These are phyloP conservation scores for Trissolcus japonicus DNA, from an alignment of 2,888 invertebrate species.

Conservation along the genomic window DNA sequence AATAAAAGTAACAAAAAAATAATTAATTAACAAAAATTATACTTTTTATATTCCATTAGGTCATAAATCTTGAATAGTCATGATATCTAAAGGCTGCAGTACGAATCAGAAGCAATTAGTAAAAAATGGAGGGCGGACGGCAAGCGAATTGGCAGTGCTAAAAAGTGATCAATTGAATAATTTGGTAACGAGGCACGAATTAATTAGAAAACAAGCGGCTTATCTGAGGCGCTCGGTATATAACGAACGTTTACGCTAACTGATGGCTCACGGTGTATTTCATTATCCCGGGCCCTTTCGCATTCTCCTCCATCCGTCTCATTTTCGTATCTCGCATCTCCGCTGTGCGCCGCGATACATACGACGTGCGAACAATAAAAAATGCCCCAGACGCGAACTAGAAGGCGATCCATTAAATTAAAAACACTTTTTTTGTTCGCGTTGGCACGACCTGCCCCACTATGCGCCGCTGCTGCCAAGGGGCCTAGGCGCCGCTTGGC, in stretches of 20 bases:
- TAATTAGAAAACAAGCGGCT: constrained; percentile 39
- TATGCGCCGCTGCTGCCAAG: constrained; percentile 58
- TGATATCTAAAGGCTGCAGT: not conserved
- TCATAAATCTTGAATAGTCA: not conserved
- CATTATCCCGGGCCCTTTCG: constrained; percentile 36
- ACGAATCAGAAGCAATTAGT: not conserved
- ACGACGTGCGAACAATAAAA: constrained; percentile 30
- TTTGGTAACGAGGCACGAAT: constrained; percentile 33
- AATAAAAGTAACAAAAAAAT: too few relatives aligned
- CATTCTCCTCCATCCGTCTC: constrained; percentile 25
- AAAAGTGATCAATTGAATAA: constrained; percentile 43
- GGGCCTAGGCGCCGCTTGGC: constrained; percentile 74
- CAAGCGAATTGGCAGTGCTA: not conserved
- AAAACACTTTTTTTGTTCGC: constrained; percentile 49
- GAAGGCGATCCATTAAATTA: constrained; percentile 60
- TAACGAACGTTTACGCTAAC: constrained; percentile 31
- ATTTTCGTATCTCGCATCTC: constrained; percentile 33
- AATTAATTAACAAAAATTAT: too few relatives aligned
- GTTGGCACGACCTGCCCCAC: constrained; percentile 73
- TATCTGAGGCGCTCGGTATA: constrained; percentile 14
- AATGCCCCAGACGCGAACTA: constrained; percentile 15
- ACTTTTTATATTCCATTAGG: not conserved
- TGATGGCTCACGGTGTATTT: constrained; percentile 28
- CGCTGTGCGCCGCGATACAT: constrained; percentile 1
- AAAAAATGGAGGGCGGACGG: not conserved